These are phyloP conservation scores for Epinephelus awoara DNA, from an alignment of 2,797 vertebrate genomes.

Conservation along the genomic window DNA sequence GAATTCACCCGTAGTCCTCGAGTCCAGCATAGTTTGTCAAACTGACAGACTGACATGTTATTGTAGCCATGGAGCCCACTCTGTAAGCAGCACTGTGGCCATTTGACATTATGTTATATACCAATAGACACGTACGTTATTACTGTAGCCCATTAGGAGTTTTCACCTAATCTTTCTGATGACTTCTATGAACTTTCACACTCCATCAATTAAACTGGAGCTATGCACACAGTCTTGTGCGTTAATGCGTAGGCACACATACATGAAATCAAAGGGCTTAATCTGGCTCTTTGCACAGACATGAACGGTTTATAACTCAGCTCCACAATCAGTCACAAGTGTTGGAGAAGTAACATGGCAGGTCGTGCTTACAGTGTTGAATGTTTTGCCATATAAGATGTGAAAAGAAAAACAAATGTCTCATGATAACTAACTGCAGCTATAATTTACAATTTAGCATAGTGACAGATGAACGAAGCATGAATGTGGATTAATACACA, in stretches of 20 bases:
- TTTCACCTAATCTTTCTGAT: constrained; percentile 54
- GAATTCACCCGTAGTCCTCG: constrained; percentile 34
- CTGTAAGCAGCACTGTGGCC: constrained; percentile 30
- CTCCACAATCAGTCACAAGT: not conserved
- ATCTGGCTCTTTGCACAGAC: not conserved
- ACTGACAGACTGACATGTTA: constrained; percentile 65
- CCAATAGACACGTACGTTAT: constrained; percentile 41
- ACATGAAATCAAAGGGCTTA: not conserved
- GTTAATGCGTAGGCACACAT: not conserved
- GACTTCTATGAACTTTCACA: constrained; percentile 43
- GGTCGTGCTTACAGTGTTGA: not conserved
- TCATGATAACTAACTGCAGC: not conserved
- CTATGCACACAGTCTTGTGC: not conserved
- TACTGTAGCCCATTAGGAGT: constrained; percentile 39
- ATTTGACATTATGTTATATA: constrained; percentile 44
- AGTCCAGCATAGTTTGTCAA: constrained; percentile 59
- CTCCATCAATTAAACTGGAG: constrained; percentile 22
- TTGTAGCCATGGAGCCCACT: constrained; percentile 50
- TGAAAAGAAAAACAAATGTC: not conserved
- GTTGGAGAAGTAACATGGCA: not conserved
- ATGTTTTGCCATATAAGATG: not conserved
- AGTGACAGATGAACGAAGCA: not conserved
- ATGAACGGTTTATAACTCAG: not conserved
- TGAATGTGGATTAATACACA: not conserved
- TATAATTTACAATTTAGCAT: not conserved